Base-by-base conservation (phyloP, 35 echinoderm and acorn worm species). In the Apostichopus parvimensis region DNA sequence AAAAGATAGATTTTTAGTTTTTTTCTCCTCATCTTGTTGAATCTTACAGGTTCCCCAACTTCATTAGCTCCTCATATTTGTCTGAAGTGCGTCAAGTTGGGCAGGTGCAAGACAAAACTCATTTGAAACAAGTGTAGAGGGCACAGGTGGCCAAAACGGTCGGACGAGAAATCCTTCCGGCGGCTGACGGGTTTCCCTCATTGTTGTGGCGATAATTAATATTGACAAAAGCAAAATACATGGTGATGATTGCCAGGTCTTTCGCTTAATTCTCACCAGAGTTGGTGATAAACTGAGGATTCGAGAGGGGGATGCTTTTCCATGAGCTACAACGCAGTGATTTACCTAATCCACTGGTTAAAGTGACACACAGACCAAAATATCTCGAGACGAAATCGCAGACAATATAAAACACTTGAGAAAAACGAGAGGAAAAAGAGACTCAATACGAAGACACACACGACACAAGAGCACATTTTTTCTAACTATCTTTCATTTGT, bases 51-150 rank as follows among this genome's bases (percentile, higher is more conserved):
- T 22, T 75, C 64, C 64, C 64, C 17, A 75, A 75, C 71, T 75
- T 75, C 17, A 75, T 75, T 75, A 75, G 71, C n/a, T 75, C 17
- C 71, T 75, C 71, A 6, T 22, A n/a, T 75, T 75, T 75, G 71
- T 75, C 71, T 75, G 71, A n/a, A 58, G 18, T 84, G 81, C 81
- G 21, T 84, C 81, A 84, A 58, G 81, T 84, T 84, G 55, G 81
- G 81, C 81, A 84, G 81, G 81, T 84, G 81, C 57, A 59, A 5
- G 81, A 59, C 81, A 84, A 56, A 82, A 82, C 81, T 58, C 81
- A 84, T 84, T 84, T 58, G 6, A 84, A 84, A 84, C 54, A 84
- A 58, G 81, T 84, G 81, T 84, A 52, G 54, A 84, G 81, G 81
- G 81, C 81, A 84, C 81, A 84, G 81, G 81, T 84, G 81, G 81